These are phyloP conservation scores for Erythrolamprus reginae DNA, from an alignment of 2,113 vertebrate species.

Conservation along the genomic window DNA sequence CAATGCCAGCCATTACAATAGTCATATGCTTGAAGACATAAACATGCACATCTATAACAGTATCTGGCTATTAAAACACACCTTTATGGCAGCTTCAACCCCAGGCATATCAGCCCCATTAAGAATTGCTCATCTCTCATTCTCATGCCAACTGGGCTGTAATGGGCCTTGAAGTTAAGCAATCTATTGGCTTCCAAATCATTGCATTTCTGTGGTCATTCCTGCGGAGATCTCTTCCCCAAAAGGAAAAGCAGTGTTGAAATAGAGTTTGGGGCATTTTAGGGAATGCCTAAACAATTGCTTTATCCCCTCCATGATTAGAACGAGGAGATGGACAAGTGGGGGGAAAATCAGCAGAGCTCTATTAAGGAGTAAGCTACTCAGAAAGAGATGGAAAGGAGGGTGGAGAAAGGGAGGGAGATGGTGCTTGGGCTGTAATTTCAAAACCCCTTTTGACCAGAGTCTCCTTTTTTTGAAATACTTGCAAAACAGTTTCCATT, in stretches of 20 bases:
- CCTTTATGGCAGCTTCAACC: neutral
- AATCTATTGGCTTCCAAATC: neutral
- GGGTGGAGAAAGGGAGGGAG: neutral
- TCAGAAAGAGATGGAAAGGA: neutral
- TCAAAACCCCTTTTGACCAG: conserved; percentile 1
- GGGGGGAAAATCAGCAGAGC: neutral
- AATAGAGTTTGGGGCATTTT: neutral
- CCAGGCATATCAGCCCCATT: neutral
- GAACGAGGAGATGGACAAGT: neutral
- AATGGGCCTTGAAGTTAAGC: neutral
- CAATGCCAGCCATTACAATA: neutral
- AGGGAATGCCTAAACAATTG: neutral
- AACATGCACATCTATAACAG: neutral
- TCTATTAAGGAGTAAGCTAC: neutral
- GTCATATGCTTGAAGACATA: neutral
- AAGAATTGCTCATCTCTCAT: neutral
- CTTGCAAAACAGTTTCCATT: conserved; percentile 44
- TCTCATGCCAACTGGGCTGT: neutral
- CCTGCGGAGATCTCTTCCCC: neutral
- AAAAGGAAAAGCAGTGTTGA: neutral
- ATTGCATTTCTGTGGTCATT: neutral
- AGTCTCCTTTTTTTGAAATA: neutral
- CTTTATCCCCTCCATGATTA: neutral
- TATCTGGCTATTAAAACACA: neutral
- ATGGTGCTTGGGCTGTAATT: neutral